phyloP scores from a whole-genome alignment of 2,888 invertebrate species.

The Rhopalosiphum nymphaeae region DNA sequence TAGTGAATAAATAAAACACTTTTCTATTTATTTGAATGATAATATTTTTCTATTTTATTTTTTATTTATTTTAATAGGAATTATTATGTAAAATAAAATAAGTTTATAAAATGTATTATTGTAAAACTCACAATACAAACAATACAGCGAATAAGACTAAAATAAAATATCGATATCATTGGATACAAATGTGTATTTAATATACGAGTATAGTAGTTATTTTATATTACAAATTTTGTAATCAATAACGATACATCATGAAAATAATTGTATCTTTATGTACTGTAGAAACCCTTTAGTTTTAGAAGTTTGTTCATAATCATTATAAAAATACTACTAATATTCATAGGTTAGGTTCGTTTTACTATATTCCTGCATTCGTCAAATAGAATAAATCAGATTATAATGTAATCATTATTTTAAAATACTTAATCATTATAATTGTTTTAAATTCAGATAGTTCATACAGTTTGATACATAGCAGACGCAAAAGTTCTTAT shows the following conservation, averaged over 20 bases:
- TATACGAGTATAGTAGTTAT: background rate
- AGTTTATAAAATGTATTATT: background rate
- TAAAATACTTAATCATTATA: background rate
- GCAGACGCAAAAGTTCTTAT: background rate
- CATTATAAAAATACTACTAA: background rate
- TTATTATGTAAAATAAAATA: background rate
- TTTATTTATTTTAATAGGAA: background rate
- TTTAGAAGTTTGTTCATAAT: background rate
- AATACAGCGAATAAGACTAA: background rate
- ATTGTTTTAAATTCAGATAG: background rate
- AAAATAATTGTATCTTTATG: background rate
- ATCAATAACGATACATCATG: background rate
- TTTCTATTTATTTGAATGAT: background rate
- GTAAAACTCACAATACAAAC: background rate
- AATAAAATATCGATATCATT: background rate
- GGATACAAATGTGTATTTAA: background rate
- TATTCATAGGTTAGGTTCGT: too few relatives aligned
- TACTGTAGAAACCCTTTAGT: background rate
- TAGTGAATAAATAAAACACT: background rate
- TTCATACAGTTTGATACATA: background rate
- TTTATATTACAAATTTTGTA: background rate
- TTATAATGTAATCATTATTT: background rate
- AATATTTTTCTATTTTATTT: background rate
- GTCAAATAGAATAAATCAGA: background rate
- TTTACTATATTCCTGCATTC: background rate